phyloP scores from a whole-genome alignment of 2,113 vertebrate genomes.

The Pedetes capensis region DNA sequence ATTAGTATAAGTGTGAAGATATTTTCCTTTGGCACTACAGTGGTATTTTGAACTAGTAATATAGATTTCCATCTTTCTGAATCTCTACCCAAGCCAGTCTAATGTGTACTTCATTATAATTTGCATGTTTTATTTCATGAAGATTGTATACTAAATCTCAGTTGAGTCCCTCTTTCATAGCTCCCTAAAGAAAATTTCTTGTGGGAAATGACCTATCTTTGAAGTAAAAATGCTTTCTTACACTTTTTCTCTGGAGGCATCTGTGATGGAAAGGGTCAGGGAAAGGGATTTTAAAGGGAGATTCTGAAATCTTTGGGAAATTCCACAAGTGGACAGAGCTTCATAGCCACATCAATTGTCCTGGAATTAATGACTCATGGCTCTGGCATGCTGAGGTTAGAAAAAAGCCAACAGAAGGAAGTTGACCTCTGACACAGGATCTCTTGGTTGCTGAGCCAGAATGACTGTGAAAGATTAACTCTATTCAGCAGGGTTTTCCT shows the following conservation, averaged over 20 bases:
- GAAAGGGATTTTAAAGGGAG: conserved; percentile 73
- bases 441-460: not conserved
- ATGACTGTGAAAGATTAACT: not conserved
- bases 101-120: not conserved
- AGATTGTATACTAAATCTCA: conserved; percentile 3
- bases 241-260: not conserved
- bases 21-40: not conserved
- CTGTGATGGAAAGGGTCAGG: not conserved
- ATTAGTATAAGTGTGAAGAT: not conserved
- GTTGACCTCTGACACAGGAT: not conserved
- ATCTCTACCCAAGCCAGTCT: not conserved
- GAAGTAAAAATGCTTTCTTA: not conserved
- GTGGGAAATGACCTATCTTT: not conserved
- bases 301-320: conserved; percentile 68
- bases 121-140: not conserved
- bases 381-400: not conserved
- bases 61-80: not conserved
- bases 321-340: conserved; percentile 29
- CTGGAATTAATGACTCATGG: conserved; percentile 39
- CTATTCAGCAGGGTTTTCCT: not conserved
- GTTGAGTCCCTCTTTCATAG: not conserved
- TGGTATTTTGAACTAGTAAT: conserved; percentile 1
- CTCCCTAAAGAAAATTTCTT: not conserved
- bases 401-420: not conserved
- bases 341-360: not conserved